Evolutionary conservation across 1,140 invertebrate genomes (phyloP), one percentile per base, ranked within the genome.

Genomic region (Neotoxoptera formosana): DNA sequence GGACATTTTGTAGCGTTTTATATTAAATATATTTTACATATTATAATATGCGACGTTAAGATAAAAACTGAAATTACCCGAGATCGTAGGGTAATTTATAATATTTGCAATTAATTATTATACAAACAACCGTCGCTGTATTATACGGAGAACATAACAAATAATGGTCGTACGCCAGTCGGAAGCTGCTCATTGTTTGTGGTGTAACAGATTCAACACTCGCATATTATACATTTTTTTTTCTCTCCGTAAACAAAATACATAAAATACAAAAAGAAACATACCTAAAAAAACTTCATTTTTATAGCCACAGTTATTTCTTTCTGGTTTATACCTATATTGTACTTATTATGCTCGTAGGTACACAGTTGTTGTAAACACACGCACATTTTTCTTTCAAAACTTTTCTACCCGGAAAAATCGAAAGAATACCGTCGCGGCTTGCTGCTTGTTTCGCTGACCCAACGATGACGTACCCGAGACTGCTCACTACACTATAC

Each of bases 111-210:
- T 88, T 51, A 88, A 88, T 47, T 88, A 88, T 21, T 51, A 86
- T 45, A 86, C 36, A 9, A 83, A 45, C 36, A 41, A 86, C 83
- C 41, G 41, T 86, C 34, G 17, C 20, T 4, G 1, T 8, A 51
- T 48, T 34, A 48, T 34, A 8, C 47, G 2, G 8, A 88, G 7
- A 48, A 88, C 86, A n/a, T 30, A n/a, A 88, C 47, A 51, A 88
- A 88, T 88, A 88, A 51, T n/a, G 86, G 83, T 45, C 9, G 23
- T 14, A 45, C n/a, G 30, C 86, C 30, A 47, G 86, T 48, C 45
- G 86, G 86, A 87, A 48, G 45, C n/a, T 88, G 86, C 51, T 88
- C 47, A 88, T 88, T 51, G 86, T 88, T 51, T 88, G 47, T 51
- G 30, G 48, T 51, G n/a, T 21, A 88, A 34, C 86, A 34, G 86